Percentiles rank a stretch among this genome's conserved stretches.
Evolutionary conservation across 2,888 invertebrate genomes (phyloP).

Genomic region (Chesias legatella): DNA sequence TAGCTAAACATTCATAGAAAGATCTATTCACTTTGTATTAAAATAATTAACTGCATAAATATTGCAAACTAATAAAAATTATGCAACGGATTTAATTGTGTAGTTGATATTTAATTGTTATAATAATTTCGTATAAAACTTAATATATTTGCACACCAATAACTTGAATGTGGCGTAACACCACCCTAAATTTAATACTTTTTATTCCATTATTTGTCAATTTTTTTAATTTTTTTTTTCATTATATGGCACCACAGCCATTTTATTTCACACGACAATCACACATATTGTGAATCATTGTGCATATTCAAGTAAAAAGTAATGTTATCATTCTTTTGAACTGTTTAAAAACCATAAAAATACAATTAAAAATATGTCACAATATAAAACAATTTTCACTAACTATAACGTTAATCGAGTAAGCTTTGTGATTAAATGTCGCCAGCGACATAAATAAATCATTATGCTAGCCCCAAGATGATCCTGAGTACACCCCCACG

Average conservation of each 20-base stretch:
- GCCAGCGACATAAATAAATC: conserved; percentile 18
- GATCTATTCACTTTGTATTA: too few species aligned
- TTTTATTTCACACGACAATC: conserved; percentile 53
- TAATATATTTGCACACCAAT: conserved; percentile 39
- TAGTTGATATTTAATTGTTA: too few species aligned
- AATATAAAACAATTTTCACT: conserved; percentile 7
- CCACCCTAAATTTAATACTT: conserved; percentile 73
- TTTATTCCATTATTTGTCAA: conserved; percentile 73
- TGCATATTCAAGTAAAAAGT: conserved; percentile 48
- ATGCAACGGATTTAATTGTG: too few species aligned
- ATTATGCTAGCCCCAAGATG: conserved; percentile 11
- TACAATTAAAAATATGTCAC: conserved; percentile 4
- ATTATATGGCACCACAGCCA: conserved; percentile 77
- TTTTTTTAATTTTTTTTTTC: conserved; percentile 64
- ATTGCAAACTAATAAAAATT: too few species aligned
- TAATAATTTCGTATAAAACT: too few species aligned
- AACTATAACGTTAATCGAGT: conserved; percentile 8
- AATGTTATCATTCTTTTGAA: conserved; percentile 27
- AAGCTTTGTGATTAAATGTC: conserved; percentile 17
- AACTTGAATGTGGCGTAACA: conserved; percentile 45
- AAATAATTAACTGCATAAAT: too few species aligned
- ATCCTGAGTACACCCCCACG: conserved; percentile 15
- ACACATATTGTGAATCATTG: conserved; percentile 46
- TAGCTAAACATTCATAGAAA: too few species aligned
- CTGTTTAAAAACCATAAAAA: conserved; percentile 21